Evolutionary conservation across 2,797 vertebrate species (phyloP), one percentile per base, ranked within the genome.

Genomic region (Luscinia megarhynchos): DNA sequence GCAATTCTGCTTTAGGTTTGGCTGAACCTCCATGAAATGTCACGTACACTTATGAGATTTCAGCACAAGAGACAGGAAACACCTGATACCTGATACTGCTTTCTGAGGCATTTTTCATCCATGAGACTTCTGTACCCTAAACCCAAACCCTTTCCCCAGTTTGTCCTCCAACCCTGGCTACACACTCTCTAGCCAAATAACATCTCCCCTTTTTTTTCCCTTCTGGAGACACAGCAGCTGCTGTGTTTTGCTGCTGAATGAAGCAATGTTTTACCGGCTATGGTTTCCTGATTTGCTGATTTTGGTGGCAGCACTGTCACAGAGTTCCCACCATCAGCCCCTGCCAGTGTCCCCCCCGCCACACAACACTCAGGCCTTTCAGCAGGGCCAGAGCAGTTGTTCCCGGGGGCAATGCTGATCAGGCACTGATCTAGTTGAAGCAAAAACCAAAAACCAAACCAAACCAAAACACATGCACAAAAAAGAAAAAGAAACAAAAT

Each of bases 191-290:
- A 63, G 73, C n/a, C 61, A 89, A 70, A 87, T 26, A 63, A 61
- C 30, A 63, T 51, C 34, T 27, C 11, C 45, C 22, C 11, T 24
- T 46, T 26, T n/a, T 32, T 4, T 30, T 4, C 0, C 16, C 23
- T 87, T 88, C 59, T 73, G 36, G 36, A 89, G 36, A 57, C 82
- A 94, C 51, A 95, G 89, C 87, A 93, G 73, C 89, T 96, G 82
- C 76, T 95, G 48, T 94, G 87, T 78, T 90, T 73, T 72, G 53
- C 79, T 86, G 79, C 77, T 93, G 94, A 88, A 93, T 81, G 66
- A 84, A 78, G 76, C 67, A 86, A 93, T 80, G 43, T 88, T 95
- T 94, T 58, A 73, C 63, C 0, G 0, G 55, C 51, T 86, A 82
- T 0, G 0, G 43, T 88, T 89, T 93, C 87, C 85, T 75, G 73